Conservation (phyloP, 2,888 invertebrate genomes). For the Agelastica alni region DNA sequence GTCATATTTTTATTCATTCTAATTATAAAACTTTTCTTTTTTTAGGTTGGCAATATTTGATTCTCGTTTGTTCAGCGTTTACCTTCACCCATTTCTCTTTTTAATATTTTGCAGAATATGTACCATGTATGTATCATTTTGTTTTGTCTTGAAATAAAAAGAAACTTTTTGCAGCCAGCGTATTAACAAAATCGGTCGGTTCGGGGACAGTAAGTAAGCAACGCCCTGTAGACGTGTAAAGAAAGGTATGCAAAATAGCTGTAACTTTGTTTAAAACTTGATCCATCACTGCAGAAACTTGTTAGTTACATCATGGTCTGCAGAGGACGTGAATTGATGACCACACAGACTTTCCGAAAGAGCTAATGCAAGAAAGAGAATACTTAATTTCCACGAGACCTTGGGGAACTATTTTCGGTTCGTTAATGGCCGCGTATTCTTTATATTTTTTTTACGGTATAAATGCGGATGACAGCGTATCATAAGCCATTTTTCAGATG, state of each 20-base stretch:
- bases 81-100: too few species aligned
- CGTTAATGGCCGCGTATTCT: constrained; percentile 11
- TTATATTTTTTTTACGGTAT: constrained; percentile 10
- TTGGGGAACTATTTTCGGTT: constrained; percentile 6
- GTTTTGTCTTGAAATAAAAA: too few species aligned
- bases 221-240: too few species aligned
- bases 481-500: constrained; percentile 19
- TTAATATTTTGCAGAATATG: too few species aligned
- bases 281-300: constrained; percentile 28
- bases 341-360: constrained; percentile 24
- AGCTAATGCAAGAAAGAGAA: constrained; percentile 25
- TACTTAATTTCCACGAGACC: constrained; percentile 17
- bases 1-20: too few species aligned
- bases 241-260: neutral
- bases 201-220: too few species aligned
- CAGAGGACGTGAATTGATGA: constrained; percentile 38
- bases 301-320: constrained; percentile 30
- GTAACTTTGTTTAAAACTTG: constrained; percentile 22
- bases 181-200: too few species aligned
- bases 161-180: too few species aligned
- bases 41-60: too few species aligned
- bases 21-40: too few species aligned
- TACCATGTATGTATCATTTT: too few species aligned
- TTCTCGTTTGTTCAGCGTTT: too few species aligned
- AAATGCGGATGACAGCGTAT: constrained; percentile 18